Percentiles rank a stretch among this genome's conserved stretches.
phyloP scores from a whole-genome alignment of 2,888 invertebrate species.

The Pollenia griseotomentosa region DNA sequence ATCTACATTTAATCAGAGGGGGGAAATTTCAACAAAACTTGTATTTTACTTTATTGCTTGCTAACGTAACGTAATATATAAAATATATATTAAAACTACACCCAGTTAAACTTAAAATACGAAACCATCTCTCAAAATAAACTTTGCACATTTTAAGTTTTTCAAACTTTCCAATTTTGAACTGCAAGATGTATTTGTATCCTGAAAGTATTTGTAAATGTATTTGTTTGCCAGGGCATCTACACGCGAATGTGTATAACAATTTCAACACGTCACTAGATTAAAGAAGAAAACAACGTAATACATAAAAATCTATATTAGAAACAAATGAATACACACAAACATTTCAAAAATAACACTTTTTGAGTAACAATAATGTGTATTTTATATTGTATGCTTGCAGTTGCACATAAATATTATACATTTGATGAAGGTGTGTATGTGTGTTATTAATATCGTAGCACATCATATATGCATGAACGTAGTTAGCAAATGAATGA shows the following conservation, averaged over 20 bases:
- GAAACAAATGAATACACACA: neutral
- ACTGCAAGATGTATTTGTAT: too few relatives aligned
- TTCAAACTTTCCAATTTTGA: too few relatives aligned
- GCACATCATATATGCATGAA: neutral
- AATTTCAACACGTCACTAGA: constrained; percentile 43
- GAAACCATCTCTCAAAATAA: too few relatives aligned
- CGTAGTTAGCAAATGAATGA: constrained; percentile 59
- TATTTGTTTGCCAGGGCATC: neutral
- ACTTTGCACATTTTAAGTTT: too few relatives aligned
- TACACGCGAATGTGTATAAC: neutral
- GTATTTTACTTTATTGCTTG: too few relatives aligned
- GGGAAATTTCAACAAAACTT: too few relatives aligned
- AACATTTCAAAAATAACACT: neutral
- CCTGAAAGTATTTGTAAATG: neutral
- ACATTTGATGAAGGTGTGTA: neutral
- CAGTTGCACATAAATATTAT: neutral
- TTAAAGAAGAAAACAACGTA: constrained; percentile 25
- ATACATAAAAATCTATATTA: constrained; percentile 15
- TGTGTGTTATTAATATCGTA: neutral
- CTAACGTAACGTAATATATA: too few relatives aligned
- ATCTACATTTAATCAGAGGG: too few relatives aligned
- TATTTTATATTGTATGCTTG: constrained; percentile 2
- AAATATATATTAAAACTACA: too few relatives aligned
- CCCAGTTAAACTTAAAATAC: too few relatives aligned
- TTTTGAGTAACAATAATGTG: constrained; percentile 24